Base-by-base conservation (phyloP, 92 coral and sea anemone genomes). In the Siderastrea radians region DNA sequence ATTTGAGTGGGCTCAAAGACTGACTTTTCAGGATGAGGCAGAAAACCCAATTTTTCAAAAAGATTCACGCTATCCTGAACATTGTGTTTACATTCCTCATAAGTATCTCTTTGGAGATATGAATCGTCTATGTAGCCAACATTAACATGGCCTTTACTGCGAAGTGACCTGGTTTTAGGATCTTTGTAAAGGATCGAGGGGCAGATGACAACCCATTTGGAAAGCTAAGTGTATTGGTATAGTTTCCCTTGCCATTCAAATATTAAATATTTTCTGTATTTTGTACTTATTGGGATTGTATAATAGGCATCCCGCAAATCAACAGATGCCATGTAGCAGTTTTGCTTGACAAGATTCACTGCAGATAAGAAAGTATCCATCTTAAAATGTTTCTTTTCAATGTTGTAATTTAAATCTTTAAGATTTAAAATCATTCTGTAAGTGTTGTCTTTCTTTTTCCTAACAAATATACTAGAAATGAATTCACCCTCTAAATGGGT, bases 341-440 rank as follows among this genome's bases (percentile, higher is more conserved):
- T 70, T 63, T 75, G 66, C 51, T 78, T 75, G 76, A 84, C 77
- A 10, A 84, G 57, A 46, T 12, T 84, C 16, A 84, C 54, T 48
- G 55, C 88, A 59, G 88, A 61, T 49, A 70, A 38, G 54, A 84
- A 84, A 44, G 82, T 38, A 43, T 84, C 62, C 76, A 84, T 74
- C 67, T 84, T 84, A 45, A 84, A 86, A 74, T 84, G 88, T 68
- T 62, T 75, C 54, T 75, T 84, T 84, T 84, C 88, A 19, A 84
- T 59, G 7, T 67, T 61, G 17, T 74, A 50, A 68, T 86, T 86
- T 43, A 86, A 49, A 6, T 86, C 78, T 51, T 73, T 64, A 16
- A 86, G 78, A 45, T 86, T 86, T 46, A 53, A 68, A 61, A 86
- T 86, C 77, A 86, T 11, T 65, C 90, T 13, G 55, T 77, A 52